A percentile compares a stretch with the other conserved stretches of the same genome.
phyloP scores from a whole-genome alignment of 2,888 invertebrate genomes.

The Litoditis marina region DNA sequence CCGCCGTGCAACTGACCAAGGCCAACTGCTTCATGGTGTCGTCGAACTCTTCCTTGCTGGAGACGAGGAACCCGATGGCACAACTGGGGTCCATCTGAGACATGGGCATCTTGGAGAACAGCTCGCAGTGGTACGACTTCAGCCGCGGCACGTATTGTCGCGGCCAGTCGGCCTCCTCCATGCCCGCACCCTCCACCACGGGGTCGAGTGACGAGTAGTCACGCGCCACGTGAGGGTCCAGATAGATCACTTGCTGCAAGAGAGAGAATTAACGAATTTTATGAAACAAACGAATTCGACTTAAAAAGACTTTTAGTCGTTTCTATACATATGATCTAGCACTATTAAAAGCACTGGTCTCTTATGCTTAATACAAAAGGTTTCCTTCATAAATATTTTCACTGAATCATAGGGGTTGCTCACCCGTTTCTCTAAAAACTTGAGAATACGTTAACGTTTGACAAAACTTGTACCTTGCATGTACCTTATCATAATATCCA shows the following conservation, averaged over 20 bases:
- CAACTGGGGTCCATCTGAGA: conserved; percentile 49
- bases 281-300: too few relatives aligned
- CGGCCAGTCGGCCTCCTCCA: background rate
- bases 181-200: background rate
- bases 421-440: too few relatives aligned
- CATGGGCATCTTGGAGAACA: conserved; percentile 39
- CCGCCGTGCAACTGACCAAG: conserved; percentile 28
- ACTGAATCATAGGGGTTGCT: too few relatives aligned
- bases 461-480: background rate
- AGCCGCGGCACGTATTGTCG: background rate
- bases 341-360: too few relatives aligned
- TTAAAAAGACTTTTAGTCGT: too few relatives aligned
- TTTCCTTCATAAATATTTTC: too few relatives aligned
- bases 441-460: too few relatives aligned
- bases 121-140: conserved; percentile 35
- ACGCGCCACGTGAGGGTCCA: conserved; percentile 92
- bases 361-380: too few relatives aligned
- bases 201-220: conserved; percentile 66
- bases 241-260: conserved; percentile 78
- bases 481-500: conserved; percentile 74
- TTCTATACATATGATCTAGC: background rate
- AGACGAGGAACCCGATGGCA: conserved; percentile 50
- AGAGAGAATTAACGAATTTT: too few relatives aligned
- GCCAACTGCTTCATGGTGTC: conserved; percentile 24
- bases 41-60: conserved; percentile 25